These are phyloP conservation scores for Junco hyemalis DNA, from an alignment of 2,113 vertebrate species.

Conservation along the genomic window DNA sequence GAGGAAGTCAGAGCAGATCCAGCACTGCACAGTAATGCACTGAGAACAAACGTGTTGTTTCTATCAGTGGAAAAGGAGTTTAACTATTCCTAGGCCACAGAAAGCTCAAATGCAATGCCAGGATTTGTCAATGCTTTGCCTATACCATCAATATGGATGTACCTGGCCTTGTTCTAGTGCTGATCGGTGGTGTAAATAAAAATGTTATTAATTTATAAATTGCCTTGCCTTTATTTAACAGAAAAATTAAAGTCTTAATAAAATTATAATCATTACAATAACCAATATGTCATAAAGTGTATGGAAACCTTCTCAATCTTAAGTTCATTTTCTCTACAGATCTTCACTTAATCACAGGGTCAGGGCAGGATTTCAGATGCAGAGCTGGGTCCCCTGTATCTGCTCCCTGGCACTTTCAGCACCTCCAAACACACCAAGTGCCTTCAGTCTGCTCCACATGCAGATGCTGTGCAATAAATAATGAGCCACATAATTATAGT, in stretches of 20 bases:
- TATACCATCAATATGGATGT: neutral
- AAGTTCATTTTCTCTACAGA: neutral
- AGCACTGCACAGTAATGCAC: neutral
- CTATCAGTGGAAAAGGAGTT: neutral
- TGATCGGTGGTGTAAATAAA: neutral
- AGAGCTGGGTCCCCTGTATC: neutral
- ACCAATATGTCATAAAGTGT: neutral
- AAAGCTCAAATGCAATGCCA: neutral
- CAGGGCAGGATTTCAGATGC: neutral
- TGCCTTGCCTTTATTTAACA: neutral
- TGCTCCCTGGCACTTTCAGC: neutral
- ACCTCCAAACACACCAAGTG: neutral
- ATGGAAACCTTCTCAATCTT: neutral
- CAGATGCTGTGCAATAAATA: neutral
- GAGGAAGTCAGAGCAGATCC: constrained; percentile 15
- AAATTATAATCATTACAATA: neutral
- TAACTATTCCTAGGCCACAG: neutral
- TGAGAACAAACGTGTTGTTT: neutral
- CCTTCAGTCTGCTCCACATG: neutral
- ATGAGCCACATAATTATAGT: neutral
- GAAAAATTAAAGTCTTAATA: neutral
- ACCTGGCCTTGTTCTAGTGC: neutral
- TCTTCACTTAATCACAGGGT: neutral
- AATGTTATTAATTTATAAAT: neutral
- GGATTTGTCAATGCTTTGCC: neutral